A percentile compares a stretch with the other conserved stretches of the same genome.
These are phyloP conservation scores for Pungitius pungitius DNA, from an alignment of 2,113 vertebrate genomes.

Conservation along the genomic window DNA sequence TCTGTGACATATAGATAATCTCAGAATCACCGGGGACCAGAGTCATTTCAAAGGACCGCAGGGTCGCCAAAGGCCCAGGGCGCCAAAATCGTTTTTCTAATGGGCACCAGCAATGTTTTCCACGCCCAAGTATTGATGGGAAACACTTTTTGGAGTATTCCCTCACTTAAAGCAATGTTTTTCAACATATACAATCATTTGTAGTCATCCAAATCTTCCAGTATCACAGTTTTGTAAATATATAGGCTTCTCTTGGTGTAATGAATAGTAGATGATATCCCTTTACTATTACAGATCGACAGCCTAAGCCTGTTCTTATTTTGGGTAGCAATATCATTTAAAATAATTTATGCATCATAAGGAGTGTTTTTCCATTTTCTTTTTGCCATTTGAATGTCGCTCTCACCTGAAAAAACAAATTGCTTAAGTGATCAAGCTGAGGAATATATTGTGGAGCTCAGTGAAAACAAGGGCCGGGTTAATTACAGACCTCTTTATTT, in stretches of 20 bases:
- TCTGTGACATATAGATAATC: conserved; percentile 53
- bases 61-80: conserved; percentile 32
- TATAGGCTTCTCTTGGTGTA: neutral
- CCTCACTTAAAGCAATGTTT: neutral
- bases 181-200: neutral
- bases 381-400: neutral
- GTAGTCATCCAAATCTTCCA: neutral
- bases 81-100: neutral
- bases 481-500: conserved; percentile 3
- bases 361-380: neutral
- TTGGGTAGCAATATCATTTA: neutral
- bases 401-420: neutral
- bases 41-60: conserved; percentile 43
- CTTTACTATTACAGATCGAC: neutral
- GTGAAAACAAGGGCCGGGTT: conserved; percentile 21
- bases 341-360: neutral
- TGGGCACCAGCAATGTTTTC: neutral
- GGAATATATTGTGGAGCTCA: neutral
- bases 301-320: neutral
- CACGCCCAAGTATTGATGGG: neutral
- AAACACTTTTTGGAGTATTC: neutral
- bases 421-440: neutral
- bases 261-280: neutral
- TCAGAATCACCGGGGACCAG: conserved; percentile 38
- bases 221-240: neutral